Evolutionary conservation across 2,888 invertebrate genomes (phyloP), one percentile per base, ranked within the genome.

Genomic region (Pristionchus arcanus): DNA sequence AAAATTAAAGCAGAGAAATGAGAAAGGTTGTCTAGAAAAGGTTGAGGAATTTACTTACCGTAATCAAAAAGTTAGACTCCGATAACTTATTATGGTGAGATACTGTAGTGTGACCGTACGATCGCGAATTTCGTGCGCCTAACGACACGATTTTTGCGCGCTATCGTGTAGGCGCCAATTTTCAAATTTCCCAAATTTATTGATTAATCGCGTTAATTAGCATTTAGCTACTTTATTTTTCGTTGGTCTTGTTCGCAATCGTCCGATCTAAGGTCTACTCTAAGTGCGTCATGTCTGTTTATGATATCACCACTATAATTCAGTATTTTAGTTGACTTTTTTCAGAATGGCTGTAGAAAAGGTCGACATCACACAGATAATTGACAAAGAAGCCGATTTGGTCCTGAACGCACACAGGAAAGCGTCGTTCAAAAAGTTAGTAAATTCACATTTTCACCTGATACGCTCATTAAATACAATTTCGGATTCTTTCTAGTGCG

Each of bases 311-410:
- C 25, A 21, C 19, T 59, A 59, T n/a, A n/a, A n/a, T n/a, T n/a
- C n/a, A n/a, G n/a, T n/a, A n/a, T n/a, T n/a, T n/a, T n/a, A n/a
- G n/a, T n/a, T n/a, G n/a, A n/a, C n/a, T n/a, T 42, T n/a, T 42
- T 77, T n/a, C 77, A 84, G 84, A 15, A 84, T 84, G 84, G 53
- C 34, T 28, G 55, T 5, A 55, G 84, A 84, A 42, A 55, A 53
- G 31, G 19, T 55, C 53, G 84, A 53, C 16, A 53, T 84, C 34
- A 19, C 59, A 16, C 19, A 37, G 25, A 84, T 84, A 55, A 55
- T 84, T 15, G 55, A 84, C 49, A 55, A 84, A 16, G n/a, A n/a
- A 16, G 21, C 84, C 31, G 55, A 84, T 28, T 16, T 84, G 31
- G 34, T 55, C 55, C 31, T 84, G n/a, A 31, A 55, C 31, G 84